Conservation (phyloP, 2,113 vertebrate species). For the Varanus komodoensis region DNA sequence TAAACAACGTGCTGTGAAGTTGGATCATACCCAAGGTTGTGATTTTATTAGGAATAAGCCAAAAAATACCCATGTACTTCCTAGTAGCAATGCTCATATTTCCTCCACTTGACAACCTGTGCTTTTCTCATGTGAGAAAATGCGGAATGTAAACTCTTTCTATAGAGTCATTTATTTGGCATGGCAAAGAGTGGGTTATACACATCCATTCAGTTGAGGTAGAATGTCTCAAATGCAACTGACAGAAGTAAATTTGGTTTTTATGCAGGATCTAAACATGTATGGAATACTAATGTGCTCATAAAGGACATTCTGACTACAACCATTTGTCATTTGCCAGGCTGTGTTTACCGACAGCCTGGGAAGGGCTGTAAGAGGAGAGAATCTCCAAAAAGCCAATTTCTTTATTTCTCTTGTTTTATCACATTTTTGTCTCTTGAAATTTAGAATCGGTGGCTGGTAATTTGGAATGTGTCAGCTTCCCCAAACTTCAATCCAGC, state of each 20-base stretch:
- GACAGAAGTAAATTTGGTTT: conserved; percentile 50
- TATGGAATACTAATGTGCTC: conserved; percentile 37
- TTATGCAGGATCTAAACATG: conserved; percentile 31
- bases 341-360: conserved; percentile 17
- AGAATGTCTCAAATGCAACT: conserved; percentile 24
- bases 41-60: neutral
- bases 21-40: neutral
- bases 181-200: neutral
- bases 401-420: neutral
- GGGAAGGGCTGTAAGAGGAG: neutral
- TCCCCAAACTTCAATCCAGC: neutral
- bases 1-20: neutral
- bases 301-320: conserved; percentile 13
- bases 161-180: neutral
- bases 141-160: neutral
- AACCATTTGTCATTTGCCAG: conserved; percentile 12
- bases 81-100: neutral
- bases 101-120: neutral
- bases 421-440: neutral
- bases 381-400: neutral
- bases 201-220: conserved; percentile 13
- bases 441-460: neutral
- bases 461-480: conserved; percentile 10
- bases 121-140: neutral
- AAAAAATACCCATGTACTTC: neutral